A percentile compares a stretch with the other conserved stretches of the same genome.
Evolutionary conservation across 2,797 vertebrate species (phyloP).

Genomic region (Crocidura indochinensis): DNA sequence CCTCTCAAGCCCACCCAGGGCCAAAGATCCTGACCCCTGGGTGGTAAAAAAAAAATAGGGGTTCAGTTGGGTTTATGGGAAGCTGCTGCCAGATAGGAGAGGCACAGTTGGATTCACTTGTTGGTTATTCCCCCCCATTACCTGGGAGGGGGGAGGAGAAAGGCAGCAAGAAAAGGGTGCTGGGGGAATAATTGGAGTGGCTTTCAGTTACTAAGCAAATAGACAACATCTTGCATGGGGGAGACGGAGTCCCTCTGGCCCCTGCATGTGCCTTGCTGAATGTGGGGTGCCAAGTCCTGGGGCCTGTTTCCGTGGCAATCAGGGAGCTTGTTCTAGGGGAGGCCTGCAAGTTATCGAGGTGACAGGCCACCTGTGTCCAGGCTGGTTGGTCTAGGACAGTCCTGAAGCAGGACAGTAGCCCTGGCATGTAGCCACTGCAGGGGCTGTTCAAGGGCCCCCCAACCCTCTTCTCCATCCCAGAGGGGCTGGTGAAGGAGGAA

Average conservation of each 20-base stretch:
- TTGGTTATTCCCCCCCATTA: too few relatives aligned
- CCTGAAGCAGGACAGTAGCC: neutral
- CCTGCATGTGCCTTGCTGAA: neutral
- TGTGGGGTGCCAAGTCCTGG: neutral
- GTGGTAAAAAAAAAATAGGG: too few relatives aligned
- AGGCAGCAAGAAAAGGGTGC: rapidly evolving
- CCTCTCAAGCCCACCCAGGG: neutral
- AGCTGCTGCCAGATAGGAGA: too few relatives aligned
- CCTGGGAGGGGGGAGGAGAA: too few relatives aligned
- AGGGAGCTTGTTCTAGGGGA: neutral
- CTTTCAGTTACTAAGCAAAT: neutral
- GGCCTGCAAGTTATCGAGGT: neutral
- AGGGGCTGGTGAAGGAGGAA: neutral
- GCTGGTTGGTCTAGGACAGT: constrained; percentile 30
- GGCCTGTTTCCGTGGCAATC: neutral
- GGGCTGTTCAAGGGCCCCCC: neutral
- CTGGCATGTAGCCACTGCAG: neutral
- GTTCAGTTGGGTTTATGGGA: rapidly evolving
- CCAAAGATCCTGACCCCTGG: neutral
- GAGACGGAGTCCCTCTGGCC: neutral
- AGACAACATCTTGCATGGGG: neutral
- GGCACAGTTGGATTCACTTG: too few relatives aligned
- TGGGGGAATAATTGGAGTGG: neutral
- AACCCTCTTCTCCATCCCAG: neutral
- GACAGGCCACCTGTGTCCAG: neutral